Evolutionary conservation across 1,140 invertebrate genomes (phyloP).

Genomic region (Drosophila malerkotliana): DNA sequence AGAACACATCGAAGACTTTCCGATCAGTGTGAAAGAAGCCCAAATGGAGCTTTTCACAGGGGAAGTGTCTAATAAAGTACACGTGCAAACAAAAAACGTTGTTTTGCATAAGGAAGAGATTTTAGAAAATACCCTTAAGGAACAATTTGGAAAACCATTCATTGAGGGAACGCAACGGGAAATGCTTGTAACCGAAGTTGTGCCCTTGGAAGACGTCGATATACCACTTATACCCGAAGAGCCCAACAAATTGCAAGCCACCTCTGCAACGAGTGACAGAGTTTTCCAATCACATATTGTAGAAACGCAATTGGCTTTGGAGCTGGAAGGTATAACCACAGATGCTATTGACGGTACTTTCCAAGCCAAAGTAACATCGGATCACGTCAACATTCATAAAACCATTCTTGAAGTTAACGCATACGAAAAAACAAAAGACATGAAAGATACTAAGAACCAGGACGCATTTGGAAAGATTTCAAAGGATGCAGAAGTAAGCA

Average conservation of each 20-base stretch:
- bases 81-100: slow-evolving; percentile 31
- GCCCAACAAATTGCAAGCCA: not conserved
- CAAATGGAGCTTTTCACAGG: slow-evolving; percentile 10
- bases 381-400: slow-evolving; percentile 38
- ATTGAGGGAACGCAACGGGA: slow-evolving; percentile 60
- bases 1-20: slow-evolving; percentile 7
- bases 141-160: slow-evolving; percentile 59
- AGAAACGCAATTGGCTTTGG: slow-evolving; percentile 26
- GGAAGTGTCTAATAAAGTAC: slow-evolving; percentile 41
- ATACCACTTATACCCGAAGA: slow-evolving; percentile 5
- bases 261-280: slow-evolving; percentile 3
- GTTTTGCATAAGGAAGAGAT: slow-evolving; percentile 57
- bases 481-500: slow-evolving; percentile 16
- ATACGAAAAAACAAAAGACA: slow-evolving; percentile 49
- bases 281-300: slow-evolving; percentile 23
- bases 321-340: slow-evolving; percentile 25
- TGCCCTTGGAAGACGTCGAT: slow-evolving; percentile 53
- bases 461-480: slow-evolving; percentile 5
- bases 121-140: slow-evolving; percentile 9
- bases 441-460: slow-evolving; percentile 3
- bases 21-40: slow-evolving; percentile 15
- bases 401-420: slow-evolving; percentile 46
- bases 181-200: slow-evolving; percentile 50
- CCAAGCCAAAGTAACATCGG: slow-evolving; percentile 32
- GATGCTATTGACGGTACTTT: not conserved